Evolutionary conservation across 2,888 invertebrate species (phyloP).

Genomic region (Drosophila bunnanda): DNA sequence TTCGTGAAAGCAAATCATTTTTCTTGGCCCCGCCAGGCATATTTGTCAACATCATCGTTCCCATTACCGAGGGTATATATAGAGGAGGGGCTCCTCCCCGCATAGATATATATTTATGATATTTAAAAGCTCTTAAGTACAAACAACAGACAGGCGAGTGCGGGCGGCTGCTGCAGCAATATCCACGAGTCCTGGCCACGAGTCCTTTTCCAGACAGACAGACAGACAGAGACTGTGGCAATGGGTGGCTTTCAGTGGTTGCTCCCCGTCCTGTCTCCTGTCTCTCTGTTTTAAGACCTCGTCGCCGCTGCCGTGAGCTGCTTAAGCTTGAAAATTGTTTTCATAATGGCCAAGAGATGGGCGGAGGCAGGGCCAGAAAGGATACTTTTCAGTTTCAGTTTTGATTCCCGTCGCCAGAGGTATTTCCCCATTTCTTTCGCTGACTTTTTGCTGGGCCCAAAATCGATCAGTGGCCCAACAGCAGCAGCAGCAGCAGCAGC

Average conservation of each 20-base stretch:
- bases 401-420: constrained; percentile 17
- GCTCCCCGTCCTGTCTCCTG: neutral
- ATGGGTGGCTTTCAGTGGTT: constrained; percentile 17
- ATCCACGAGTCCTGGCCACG: constrained; percentile 16
- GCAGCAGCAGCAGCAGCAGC: constrained; percentile 64
- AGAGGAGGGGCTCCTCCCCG: constrained; percentile 9
- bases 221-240: constrained; percentile 29
- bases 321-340: constrained; percentile 80
- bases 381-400: constrained; percentile 49
- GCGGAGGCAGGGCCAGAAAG: constrained; percentile 11
- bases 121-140: constrained; percentile 82
- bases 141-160: constrained; percentile 72
- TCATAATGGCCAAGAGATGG: constrained; percentile 70
- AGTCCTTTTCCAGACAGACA: constrained; percentile 39
- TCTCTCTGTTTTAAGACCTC: constrained; percentile 30
- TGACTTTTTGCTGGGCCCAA: constrained; percentile 68
- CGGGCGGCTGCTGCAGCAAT: constrained; percentile 22
- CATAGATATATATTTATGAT: constrained; percentile 81
- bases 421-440: constrained; percentile 36
- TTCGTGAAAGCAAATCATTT: constrained; percentile 53
- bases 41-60: constrained; percentile 82
- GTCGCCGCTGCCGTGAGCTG: constrained; percentile 54
- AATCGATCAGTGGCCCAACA: constrained; percentile 61
- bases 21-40: constrained; percentile 72
- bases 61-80: constrained; percentile 23